These are phyloP conservation scores for Chelon auratus DNA, from an alignment of 2,797 vertebrate genomes.

Conservation along the genomic window DNA sequence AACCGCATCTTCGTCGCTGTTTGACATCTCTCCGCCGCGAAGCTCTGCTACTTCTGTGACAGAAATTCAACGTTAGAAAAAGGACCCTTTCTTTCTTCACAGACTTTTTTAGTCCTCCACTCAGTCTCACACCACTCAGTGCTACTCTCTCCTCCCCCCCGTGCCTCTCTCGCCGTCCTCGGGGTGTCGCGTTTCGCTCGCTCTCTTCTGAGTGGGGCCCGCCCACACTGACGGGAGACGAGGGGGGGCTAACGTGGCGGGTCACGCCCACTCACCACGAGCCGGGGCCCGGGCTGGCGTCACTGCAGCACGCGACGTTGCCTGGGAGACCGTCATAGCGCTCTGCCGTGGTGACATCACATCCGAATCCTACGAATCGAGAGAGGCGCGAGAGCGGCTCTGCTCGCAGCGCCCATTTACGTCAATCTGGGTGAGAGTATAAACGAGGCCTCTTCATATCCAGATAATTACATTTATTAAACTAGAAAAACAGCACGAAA, in stretches of 20 bases:
- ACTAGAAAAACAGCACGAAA: constrained; percentile 31
- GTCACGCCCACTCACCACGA: constrained; percentile 86
- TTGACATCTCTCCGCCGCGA: constrained; percentile 70
- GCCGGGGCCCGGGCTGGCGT: constrained; percentile 78
- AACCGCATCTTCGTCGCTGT: constrained; percentile 73
- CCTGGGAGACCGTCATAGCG: constrained; percentile 78
- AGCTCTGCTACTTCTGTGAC: constrained; percentile 62
- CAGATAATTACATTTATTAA: constrained; percentile 57
- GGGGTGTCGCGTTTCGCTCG: constrained; percentile 86
- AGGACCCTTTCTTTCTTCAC: constrained; percentile 70
- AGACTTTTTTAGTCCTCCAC: constrained; percentile 77
- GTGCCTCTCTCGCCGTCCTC: constrained; percentile 71
- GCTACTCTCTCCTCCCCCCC: constrained; percentile 68
- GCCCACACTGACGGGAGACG: constrained; percentile 80
- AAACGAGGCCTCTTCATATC: constrained; percentile 63
- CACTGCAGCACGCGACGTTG: constrained; percentile 84
- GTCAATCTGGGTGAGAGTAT: constrained; percentile 71
- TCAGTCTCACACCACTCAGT: constrained; percentile 78
- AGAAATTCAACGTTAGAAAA: constrained; percentile 53
- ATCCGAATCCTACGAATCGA: constrained; percentile 69
- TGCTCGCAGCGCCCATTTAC: constrained; percentile 56
- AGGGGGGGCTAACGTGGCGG: constrained; percentile 70
- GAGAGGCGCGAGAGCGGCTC: constrained; percentile 49
- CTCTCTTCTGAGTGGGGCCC: constrained; percentile 78
- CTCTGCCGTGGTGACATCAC: constrained; percentile 75